Percentiles rank a stretch among this genome's conserved stretches.
phyloP scores from a whole-genome alignment of 2,888 invertebrate species.

The Metalampra italica region DNA sequence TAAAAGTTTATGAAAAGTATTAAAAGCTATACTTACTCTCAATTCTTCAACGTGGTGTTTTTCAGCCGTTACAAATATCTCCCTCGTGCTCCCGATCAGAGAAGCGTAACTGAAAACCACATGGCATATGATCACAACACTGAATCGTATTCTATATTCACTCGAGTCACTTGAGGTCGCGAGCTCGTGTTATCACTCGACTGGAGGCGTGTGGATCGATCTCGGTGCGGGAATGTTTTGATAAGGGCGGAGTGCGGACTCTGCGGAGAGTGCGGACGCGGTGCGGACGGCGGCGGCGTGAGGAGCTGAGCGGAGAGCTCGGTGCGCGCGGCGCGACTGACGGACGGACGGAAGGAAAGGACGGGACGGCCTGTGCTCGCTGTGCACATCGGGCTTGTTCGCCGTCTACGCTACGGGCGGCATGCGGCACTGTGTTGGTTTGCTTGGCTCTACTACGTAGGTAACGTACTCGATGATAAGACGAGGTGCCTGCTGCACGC shows the following conservation, averaged over 20 bases:
- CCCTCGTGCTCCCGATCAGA: conserved; percentile 17
- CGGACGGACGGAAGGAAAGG: conserved; percentile 13
- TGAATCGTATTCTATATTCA: conserved; percentile 32
- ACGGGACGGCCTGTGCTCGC: conserved; percentile 14
- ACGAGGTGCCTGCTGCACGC: conserved; percentile 25
- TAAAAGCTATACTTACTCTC: conserved; percentile 4
- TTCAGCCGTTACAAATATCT: conserved; percentile 10
- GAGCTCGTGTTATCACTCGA: conserved; percentile 49
- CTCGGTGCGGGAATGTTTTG: conserved; percentile 59
- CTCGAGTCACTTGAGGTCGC: conserved; percentile 47
- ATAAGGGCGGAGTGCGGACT: conserved; percentile 35
- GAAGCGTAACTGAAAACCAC: conserved; percentile 27
- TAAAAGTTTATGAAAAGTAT: too few species aligned
- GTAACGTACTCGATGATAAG: conserved; percentile 29
- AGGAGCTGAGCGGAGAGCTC: conserved; percentile 35
- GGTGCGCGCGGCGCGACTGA: conserved; percentile 67
- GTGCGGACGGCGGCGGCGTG: conserved; percentile 13
- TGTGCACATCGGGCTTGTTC: conserved; percentile 8
- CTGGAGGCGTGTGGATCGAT: conserved; percentile 68
- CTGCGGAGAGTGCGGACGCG: conserved; percentile 7
- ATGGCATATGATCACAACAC: conserved; percentile 38
- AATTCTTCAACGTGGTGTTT: not conserved
- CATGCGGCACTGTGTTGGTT: too few species aligned
- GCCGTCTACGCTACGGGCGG: conserved; percentile 9
- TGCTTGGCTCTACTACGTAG: conserved; percentile 4